These are phyloP conservation scores for Spatula clypeata DNA, from an alignment of 2,797 vertebrate genomes.

Conservation along the genomic window DNA sequence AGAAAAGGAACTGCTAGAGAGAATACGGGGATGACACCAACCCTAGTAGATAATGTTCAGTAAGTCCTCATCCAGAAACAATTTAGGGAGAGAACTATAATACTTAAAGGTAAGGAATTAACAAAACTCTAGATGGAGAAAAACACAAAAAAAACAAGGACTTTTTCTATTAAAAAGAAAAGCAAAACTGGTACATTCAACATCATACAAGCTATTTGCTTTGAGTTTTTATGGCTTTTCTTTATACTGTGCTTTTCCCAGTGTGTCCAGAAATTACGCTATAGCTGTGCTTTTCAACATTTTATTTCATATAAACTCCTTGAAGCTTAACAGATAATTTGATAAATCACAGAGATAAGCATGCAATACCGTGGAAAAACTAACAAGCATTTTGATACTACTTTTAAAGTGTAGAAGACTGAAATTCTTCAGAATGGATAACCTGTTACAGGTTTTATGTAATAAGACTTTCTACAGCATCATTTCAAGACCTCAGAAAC, in stretches of 20 bases:
- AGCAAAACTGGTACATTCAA: not conserved
- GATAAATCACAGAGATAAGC: slow-evolving; percentile 33
- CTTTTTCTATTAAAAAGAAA: not conserved
- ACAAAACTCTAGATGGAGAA: not conserved
- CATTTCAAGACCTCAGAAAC: slow-evolving; percentile 40
- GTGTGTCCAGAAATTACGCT: not conserved
- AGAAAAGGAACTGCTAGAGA: not conserved
- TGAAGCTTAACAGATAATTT: not conserved
- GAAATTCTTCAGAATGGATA: slow-evolving; percentile 66
- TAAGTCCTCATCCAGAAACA: not conserved
- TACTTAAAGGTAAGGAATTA: not conserved
- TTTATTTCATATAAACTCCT: slow-evolving; percentile 2
- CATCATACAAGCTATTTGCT: not conserved
- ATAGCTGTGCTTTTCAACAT: slow-evolving; percentile 5
- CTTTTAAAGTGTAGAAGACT: slow-evolving; percentile 41
- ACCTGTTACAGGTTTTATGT: slow-evolving; percentile 35
- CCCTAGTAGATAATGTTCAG: not conserved
- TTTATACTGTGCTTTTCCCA: not conserved
- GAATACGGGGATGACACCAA: not conserved
- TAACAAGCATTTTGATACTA: slow-evolving; percentile 32
- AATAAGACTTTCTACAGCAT: slow-evolving; percentile 55
- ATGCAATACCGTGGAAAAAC: not conserved
- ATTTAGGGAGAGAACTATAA: not conserved
- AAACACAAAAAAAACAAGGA: not conserved
- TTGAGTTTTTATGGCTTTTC: slow-evolving; percentile 20